Base-by-base conservation (phyloP, 1,140 invertebrate species). In the Drosophila varians region DNA sequence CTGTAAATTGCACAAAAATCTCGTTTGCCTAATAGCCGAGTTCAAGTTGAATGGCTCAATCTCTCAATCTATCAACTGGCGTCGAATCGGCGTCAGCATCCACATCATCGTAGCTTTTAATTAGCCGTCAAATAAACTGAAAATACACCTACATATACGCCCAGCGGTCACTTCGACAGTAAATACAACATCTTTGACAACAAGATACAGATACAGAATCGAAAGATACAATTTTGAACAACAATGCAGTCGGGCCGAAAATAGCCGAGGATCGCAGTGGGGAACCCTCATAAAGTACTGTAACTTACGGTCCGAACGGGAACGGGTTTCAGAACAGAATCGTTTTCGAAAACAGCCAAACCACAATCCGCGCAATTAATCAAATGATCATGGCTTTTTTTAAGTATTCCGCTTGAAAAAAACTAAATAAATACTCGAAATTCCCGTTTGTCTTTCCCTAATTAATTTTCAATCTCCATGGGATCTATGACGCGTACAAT, bases 11-110 rank as follows among this genome's bases (percentile, higher is more conserved):
- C 78, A 72, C 38, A 87, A 70, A 86, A 86, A 86, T 86, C 82
- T 87, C 60, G 82, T 82, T 87, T 87, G 82, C 77, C 82, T 77
- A 87, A 77, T 87, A 87, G 82, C 82, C 82, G 82, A 87, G 82
- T 87, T 88, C 77, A 87, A 82, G 82, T 87, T 87, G 77, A 87
- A 82, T 87, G 83, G 57, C 69, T 86, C 82, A 86, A 87, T 86
- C 58, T 84, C 60, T 75, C 80, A 84, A 84, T 86, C 57, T 66
- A 69, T 36, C 68, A 76, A 66, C 72, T 74, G 60, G 45, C 51
- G 49, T 61, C 26, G 36, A 34, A 55, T 72, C 74, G 66, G 43
- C 57, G 55, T 45, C 54, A 53, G 38, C 55, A 66, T 51, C 40
- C 51, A 25, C 53, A 69, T 51, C 58, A 55, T 51, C 38, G 53